These are phyloP conservation scores for Leptoteleia sp. DNA, from an alignment of 1,140 invertebrate genomes.

Conservation along the genomic window DNA sequence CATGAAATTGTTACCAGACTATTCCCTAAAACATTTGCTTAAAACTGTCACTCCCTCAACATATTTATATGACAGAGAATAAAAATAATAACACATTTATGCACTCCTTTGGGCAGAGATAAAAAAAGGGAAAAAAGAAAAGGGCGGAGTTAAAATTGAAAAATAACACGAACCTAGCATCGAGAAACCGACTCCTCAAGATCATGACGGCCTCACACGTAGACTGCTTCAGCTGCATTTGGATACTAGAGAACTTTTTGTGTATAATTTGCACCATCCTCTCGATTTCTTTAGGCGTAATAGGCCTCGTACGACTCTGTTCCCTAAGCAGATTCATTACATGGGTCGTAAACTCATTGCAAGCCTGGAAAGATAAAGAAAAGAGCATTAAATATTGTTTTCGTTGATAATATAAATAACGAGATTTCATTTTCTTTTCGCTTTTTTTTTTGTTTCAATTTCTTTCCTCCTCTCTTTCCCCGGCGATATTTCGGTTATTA, in stretches of 20 bases:
- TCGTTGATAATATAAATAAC: constrained; percentile 24
- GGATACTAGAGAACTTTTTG: constrained; percentile 99
- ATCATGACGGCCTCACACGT: constrained; percentile 99
- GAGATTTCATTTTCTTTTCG: too few species aligned
- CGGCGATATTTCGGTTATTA: constrained; percentile 10
- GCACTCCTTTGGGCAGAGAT: not conserved
- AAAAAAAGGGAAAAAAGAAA: not conserved
- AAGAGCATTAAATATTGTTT: constrained; percentile 35
- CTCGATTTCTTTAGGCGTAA: constrained; percentile 97
- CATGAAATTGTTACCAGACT: too few species aligned
- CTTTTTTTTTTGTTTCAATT: too few species aligned
- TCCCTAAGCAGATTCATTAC: constrained; percentile 99
- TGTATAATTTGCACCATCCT: constrained; percentile 99
- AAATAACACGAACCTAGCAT: constrained; percentile 86
- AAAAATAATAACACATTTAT: not conserved
- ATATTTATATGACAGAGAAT: not conserved
- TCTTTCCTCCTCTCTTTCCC: not conserved
- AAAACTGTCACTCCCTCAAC: too few species aligned
- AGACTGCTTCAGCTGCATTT: constrained; percentile 99
- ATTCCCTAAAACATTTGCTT: too few species aligned
- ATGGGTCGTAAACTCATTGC: constrained; percentile 99
- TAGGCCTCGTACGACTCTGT: constrained; percentile 97
- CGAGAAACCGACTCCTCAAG: constrained; percentile 94
- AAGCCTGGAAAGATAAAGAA: constrained; percentile 90
- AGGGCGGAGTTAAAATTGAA: constrained; percentile 10